Evolutionary conservation across 37 sponge, comb jelly and placozoan species (phyloP), one percentile per base, ranked within the genome.

Genomic region (Theonella swinhoei): DNA sequence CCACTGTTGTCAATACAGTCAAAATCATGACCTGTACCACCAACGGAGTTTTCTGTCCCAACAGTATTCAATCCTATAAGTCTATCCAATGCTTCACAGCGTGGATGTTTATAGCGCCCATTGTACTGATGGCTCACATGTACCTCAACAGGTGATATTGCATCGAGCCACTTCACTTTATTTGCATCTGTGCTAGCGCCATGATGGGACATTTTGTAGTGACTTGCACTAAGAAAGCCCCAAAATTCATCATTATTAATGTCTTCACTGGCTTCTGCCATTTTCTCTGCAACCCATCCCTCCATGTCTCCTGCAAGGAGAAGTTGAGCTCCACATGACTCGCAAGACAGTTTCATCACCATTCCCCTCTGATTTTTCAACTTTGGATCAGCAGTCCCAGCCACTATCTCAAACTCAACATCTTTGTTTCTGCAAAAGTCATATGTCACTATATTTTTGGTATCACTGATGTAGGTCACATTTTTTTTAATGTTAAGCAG

Each of bases 151-250:
- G 82, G 82, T 47, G 1, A 1, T 41, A 81, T 71, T 4, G 72
- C 31, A 1, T 35, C 7, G 5, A 81, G 62, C 62, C 72, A 81
- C 24, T 22, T 24, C 38, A 22, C 22, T 1, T 9, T 43, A 42
- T 81, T 81, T 58, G 73, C 82, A 8, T 34, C 22, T 1, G 68
- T 23, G 29, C 82, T 71, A 32, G 82, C 73, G 3, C 82, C 82
- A 32, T 81, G 82, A 26, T 81, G 82, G 36, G 82, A 1, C 28
- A 81, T 54, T 34, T 71, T 71, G 40, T 81, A 81, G 24, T 68
- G 70, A 59, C 62, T 34, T 0, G 71, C 58, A 5, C 30, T 14
- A 5, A 81, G 61, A 11, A 26, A 23, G n/a, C n/a, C n/a, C n/a
- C n/a, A n/a, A n/a, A n/a, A n/a, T n/a, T n/a, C n/a, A n/a, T n/a